These are phyloP conservation scores for Lordiphosa mommai DNA, from an alignment of 1,140 invertebrate genomes.

Conservation along the genomic window DNA sequence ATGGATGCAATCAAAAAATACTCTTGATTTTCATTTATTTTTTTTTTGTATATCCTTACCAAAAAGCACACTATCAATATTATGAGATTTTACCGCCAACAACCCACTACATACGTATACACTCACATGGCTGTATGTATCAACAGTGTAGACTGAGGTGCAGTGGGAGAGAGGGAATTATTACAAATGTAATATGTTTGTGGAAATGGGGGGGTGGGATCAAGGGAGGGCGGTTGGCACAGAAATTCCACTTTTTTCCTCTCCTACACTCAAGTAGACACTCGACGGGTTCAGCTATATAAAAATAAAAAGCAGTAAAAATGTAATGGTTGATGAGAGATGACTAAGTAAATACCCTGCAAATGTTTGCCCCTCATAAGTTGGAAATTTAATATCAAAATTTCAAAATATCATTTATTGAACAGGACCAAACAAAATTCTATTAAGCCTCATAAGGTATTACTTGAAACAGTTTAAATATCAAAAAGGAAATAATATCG, in stretches of 20 bases:
- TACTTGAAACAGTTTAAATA: too few species aligned
- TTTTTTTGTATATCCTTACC: constrained; percentile 16
- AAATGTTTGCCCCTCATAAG: too few species aligned
- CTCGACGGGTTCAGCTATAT: constrained; percentile 29
- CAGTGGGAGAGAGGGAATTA: constrained; percentile 45
- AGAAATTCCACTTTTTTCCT: constrained; percentile 36
- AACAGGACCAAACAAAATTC: too few species aligned
- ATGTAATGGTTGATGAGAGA: neutral
- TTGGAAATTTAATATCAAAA: too few species aligned
- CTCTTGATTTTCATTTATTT: constrained; percentile 38
- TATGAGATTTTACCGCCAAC: constrained; percentile 60
- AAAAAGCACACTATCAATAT: constrained; percentile 54
- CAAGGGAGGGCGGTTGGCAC: neutral
- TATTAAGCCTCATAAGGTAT: too few species aligned
- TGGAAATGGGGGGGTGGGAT: neutral
- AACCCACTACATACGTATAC: constrained; percentile 7
- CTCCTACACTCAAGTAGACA: constrained; percentile 42
- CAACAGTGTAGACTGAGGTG: constrained; percentile 11
- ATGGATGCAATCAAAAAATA: constrained; percentile 56
- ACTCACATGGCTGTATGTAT: neutral
- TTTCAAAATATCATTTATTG: too few species aligned
- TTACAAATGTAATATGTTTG: constrained; percentile 73
- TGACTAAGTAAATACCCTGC: constrained; percentile 12
- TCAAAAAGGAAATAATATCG: too few species aligned
- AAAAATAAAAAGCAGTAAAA: constrained; percentile 19